A percentile compares a stretch with the other conserved stretches of the same genome.
phyloP scores from a whole-genome alignment of 2,797 vertebrate genomes.

The Characodon lateralis region DNA sequence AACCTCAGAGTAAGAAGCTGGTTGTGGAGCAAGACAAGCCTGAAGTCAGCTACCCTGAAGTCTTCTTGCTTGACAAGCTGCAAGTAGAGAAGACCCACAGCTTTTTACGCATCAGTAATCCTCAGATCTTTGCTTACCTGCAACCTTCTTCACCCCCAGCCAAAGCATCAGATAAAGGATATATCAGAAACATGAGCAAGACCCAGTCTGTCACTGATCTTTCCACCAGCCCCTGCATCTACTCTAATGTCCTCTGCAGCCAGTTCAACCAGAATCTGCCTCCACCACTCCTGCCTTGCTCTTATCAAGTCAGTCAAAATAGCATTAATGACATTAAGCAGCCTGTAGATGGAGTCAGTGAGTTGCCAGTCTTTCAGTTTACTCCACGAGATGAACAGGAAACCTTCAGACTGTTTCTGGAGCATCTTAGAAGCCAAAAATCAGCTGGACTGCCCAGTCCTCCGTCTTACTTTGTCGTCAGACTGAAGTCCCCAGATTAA shows the following conservation, averaged over 20 bases:
- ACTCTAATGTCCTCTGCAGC: conserved; percentile 29
- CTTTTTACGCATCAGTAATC: not conserved
- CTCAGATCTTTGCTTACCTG: not conserved
- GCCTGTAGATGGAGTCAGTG: conserved; percentile 28
- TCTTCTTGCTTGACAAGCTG: conserved; percentile 20
- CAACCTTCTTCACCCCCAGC: not conserved
- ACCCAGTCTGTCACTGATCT: conserved; percentile 11
- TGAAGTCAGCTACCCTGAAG: conserved; percentile 24
- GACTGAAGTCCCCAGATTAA: not conserved
- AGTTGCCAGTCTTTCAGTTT: not conserved
- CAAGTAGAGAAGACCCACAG: not conserved
- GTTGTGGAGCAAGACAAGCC: not conserved
- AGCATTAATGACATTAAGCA: not conserved
- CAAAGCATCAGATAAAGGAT: not conserved
- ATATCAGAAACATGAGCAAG: not conserved
- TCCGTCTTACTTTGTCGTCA: not conserved
- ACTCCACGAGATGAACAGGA: not conserved
- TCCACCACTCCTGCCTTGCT: not conserved
- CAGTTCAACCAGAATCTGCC: not conserved
- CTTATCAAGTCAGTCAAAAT: not conserved
- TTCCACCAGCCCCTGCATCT: conserved; percentile 15
- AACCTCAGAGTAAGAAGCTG: conserved; percentile 24
- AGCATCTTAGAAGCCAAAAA: conserved; percentile 10
- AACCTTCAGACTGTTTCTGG: not conserved
- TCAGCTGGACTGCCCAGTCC: not conserved